Evolutionary conservation across 2,888 invertebrate species (phyloP).

Genomic region (Belgica antarctica): DNA sequence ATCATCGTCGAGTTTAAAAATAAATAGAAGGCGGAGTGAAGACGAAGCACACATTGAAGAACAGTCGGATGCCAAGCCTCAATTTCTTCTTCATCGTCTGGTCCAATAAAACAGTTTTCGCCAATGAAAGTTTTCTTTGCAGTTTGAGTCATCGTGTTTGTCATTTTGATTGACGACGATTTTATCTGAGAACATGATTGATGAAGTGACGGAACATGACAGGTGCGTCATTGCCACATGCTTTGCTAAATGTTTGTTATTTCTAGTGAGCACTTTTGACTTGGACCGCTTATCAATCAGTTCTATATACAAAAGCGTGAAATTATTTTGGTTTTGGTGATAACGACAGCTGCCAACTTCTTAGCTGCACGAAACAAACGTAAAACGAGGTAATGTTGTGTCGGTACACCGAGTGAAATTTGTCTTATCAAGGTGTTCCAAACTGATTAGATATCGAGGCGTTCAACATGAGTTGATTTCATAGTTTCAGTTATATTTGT

Average conservation of each 20-base stretch:
- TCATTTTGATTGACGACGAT: conserved; percentile 4
- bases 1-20: background rate
- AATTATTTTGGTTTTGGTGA: no score
- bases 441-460: conserved; percentile 10
- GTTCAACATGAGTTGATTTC: background rate
- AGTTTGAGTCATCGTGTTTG: background rate
- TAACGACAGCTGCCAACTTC: no score
- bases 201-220: no score
- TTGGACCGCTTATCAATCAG: no score
- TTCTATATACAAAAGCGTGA: no score
- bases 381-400: no score
- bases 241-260: no score
- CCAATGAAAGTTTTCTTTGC: conserved; percentile 10
- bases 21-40: conserved; percentile 34
- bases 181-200: background rate
- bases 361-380: no score
- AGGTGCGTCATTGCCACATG: no score
- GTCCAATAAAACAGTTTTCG: background rate
- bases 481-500: background rate
- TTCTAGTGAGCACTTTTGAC: no score
- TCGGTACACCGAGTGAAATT: no score
- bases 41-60: background rate
- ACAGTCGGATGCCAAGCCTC: conserved; percentile 10
- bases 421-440: conserved; percentile 1
- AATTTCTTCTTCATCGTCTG: background rate